Evolutionary conservation across 2,888 invertebrate genomes (phyloP).

Genomic region (Pterostichus madidus): DNA sequence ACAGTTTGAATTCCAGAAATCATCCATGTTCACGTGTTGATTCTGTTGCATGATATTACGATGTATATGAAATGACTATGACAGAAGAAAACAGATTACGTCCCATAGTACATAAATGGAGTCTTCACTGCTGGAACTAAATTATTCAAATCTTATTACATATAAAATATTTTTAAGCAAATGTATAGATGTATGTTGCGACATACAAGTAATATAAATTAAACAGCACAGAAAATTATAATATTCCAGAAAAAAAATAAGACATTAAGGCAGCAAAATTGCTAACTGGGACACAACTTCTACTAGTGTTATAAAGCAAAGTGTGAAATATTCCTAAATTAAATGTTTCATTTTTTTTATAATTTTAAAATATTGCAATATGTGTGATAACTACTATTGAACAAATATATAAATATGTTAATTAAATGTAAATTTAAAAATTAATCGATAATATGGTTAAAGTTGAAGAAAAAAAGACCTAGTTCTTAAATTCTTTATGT

Average conservation of each 20-base stretch:
- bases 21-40: not conserved
- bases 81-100: not conserved
- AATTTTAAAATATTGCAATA: no score
- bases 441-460: no score
- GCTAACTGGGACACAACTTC: constrained; percentile 16
- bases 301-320: not conserved
- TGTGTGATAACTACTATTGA: not conserved
- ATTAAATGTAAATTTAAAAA: no score
- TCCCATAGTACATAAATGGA: not conserved
- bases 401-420: not conserved
- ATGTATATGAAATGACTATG: not conserved
- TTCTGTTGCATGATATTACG: no score
- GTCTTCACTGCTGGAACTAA: not conserved
- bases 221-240: no score
- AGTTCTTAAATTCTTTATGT: not conserved
- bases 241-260: not conserved
- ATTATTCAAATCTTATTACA: no score
- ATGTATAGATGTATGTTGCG: no score
- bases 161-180: no score
- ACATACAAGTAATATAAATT: no score
- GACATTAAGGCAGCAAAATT: not conserved
- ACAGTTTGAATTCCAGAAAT: constrained; percentile 69
- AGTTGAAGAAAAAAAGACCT: no score
- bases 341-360: not conserved
- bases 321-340: not conserved